A percentile compares a stretch with the other conserved stretches of the same genome.
phyloP scores from a whole-genome alignment of 2,113 vertebrate species.

The Todiramphus saurophagus region DNA sequence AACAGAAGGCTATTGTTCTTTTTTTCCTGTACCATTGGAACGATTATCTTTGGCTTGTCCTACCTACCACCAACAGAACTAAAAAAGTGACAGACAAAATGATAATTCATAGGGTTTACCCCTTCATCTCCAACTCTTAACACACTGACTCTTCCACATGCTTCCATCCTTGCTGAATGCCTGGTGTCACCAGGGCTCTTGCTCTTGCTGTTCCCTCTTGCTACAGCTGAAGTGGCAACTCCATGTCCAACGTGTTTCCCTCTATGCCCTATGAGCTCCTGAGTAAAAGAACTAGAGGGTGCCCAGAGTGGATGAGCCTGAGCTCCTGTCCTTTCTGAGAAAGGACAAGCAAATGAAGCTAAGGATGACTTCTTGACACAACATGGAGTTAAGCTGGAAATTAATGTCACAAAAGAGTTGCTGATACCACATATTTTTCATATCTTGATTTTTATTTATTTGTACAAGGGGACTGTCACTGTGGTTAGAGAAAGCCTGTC shows the following conservation, averaged over 20 bases:
- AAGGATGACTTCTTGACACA: fast-evolving
- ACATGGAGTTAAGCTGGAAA: neutral
- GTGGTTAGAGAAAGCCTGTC: neutral
- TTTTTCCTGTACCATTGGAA: neutral
- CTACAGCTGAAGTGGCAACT: neutral
- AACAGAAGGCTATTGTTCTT: neutral
- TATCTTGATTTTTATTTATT: neutral
- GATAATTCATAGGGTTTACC: neutral
- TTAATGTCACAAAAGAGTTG: neutral
- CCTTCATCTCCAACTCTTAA: neutral
- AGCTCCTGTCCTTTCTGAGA: neutral
- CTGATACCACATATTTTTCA: neutral
- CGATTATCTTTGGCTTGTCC: neutral
- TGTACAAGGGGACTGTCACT: neutral
- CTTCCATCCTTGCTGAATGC: neutral
- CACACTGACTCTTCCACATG: no score
- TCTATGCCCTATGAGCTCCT: neutral
- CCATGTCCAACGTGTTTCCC: neutral
- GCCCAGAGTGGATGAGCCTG: neutral
- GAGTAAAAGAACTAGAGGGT: neutral
- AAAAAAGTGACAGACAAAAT: fast-evolving
- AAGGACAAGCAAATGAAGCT: neutral
- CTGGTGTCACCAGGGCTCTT: neutral
- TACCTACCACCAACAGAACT: neutral
- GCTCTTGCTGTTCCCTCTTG: neutral